A percentile compares a stretch with the other conserved stretches of the same genome.
phyloP scores from a whole-genome alignment of 1,140 invertebrate species.

The Cyrtorhinus lividipennis region DNA sequence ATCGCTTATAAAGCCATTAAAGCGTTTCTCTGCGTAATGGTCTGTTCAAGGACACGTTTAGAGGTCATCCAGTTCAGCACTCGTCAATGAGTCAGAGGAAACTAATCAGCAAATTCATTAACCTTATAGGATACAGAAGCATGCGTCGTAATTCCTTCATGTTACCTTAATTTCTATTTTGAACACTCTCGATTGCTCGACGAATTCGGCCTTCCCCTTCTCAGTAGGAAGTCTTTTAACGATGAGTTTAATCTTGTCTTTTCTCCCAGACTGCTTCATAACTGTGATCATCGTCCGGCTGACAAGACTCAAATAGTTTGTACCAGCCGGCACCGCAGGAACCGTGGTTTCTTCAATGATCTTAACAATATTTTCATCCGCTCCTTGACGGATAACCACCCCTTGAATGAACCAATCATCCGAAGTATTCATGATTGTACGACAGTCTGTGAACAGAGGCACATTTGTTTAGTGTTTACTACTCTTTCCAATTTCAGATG shows the following conservation, averaged over 20 bases:
- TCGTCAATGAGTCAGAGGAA: no score
- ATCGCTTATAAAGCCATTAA: no score
- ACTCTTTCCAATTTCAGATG: no score
- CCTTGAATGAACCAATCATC: background rate
- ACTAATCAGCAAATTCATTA: no score
- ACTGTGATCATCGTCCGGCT: background rate
- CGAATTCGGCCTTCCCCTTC: background rate
- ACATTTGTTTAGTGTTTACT: no score
- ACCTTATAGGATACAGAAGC: no score
- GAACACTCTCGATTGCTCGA: background rate
- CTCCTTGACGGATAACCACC: background rate
- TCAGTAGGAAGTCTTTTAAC: background rate
- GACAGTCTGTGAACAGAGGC: no score
- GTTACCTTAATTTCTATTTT: constrained; percentile 1
- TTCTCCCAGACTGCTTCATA: background rate
- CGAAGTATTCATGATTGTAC: no score
- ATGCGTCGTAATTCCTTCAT: no score
- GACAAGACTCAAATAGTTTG: constrained; percentile 2
- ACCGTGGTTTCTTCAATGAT: background rate
- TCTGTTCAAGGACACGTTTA: no score
- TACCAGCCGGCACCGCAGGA: background rate
- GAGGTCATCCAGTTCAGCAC: no score
- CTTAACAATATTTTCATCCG: background rate
- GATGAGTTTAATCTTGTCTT: background rate
- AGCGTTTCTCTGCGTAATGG: no score